Evolutionary conservation across 2,113 vertebrate species (phyloP), one percentile per base, ranked within the genome.

Genomic region (Caretta caretta): DNA sequence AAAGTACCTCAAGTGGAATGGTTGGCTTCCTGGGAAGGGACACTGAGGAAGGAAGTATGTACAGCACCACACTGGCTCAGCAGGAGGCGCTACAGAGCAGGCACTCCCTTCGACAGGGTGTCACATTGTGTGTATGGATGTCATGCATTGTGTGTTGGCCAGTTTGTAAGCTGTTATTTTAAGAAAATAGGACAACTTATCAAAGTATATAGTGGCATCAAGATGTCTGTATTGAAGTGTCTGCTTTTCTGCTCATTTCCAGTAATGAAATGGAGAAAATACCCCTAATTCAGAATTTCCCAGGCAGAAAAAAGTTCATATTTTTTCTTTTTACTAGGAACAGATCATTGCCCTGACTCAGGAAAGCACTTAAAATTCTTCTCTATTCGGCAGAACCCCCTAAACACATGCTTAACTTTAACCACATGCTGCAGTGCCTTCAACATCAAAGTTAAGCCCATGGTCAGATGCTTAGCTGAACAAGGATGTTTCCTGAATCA

Each of bases 111-210:
- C 5, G 57, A 29, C 57, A 59, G 57, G 95, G 96, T 97, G 97
- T 87, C 95, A 84, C 87, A 85, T 94, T 90, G 91, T 93, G 86
- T 80, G 95, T 85, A 14, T 92, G 89, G 83, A 80, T 86, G 78
- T 93, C 20, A 2, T 88, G 8, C 95, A 92, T 90, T 3, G 2
- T 46, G 93, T 86, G 79, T 9, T 59, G 90, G 80, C 84, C 93
- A 93, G 92, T 88, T 96, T 96, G 90, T 94, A 92, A 91, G 96
- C 81, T 97, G 57, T 86, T 97, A 81, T 97, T 97, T 97, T 91
- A 91, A 95, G 96, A 96, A 97, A 97, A 88, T 91, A 96, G 96
- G 95, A 96, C 92, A 97, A 75, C 80, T 59, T 96, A 92, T 81
- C 87, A 96, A 96, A 75, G n/a, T 17, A 9, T 94, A 95, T 38